Conservation (phyloP, 2,113 vertebrate genomes). For the Corythaeola cristata region DNA sequence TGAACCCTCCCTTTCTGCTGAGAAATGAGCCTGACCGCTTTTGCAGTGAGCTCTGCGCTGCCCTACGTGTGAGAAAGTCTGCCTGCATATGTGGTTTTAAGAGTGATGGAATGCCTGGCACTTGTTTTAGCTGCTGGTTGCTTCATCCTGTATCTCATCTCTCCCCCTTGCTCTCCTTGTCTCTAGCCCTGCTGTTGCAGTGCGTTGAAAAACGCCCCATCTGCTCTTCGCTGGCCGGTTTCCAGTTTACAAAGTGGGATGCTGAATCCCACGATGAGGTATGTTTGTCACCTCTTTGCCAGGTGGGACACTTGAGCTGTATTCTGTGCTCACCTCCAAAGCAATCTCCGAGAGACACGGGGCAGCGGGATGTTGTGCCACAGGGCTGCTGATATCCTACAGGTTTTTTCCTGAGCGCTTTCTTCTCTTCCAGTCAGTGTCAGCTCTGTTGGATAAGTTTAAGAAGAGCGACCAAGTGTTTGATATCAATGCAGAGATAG, state of each 20-base stretch:
- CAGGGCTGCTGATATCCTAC: not conserved
- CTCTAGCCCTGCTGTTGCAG: conserved; percentile 76
- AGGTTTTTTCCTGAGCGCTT: not conserved
- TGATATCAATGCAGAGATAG: conserved; percentile 77
- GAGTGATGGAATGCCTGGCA: not conserved
- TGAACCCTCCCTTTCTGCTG: not conserved
- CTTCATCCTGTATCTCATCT: not conserved
- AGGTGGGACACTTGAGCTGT: not conserved
- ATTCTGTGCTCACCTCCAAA: not conserved
- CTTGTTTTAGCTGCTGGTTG: not conserved
- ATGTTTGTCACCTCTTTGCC: not conserved
- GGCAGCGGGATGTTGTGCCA: no score
- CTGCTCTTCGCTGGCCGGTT: conserved; percentile 88
- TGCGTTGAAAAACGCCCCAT: conserved; percentile 80
- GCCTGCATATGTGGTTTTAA: not conserved
- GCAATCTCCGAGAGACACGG: accelerated
- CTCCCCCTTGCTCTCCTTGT: not conserved
- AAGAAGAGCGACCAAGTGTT: conserved; percentile 86
- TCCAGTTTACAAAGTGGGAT: conserved; percentile 88
- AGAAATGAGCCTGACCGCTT: not conserved
- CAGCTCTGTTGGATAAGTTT: conserved; percentile 87
- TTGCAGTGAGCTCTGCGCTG: accelerated
- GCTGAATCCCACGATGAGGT: conserved; percentile 83
- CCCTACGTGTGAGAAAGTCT: not conserved
- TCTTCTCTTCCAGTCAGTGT: conserved; percentile 78